Evolutionary conservation across 92 coral and sea anemone genomes (phyloP), one percentile per base, ranked within the genome.

Genomic region (Phenganax subtilis): DNA sequence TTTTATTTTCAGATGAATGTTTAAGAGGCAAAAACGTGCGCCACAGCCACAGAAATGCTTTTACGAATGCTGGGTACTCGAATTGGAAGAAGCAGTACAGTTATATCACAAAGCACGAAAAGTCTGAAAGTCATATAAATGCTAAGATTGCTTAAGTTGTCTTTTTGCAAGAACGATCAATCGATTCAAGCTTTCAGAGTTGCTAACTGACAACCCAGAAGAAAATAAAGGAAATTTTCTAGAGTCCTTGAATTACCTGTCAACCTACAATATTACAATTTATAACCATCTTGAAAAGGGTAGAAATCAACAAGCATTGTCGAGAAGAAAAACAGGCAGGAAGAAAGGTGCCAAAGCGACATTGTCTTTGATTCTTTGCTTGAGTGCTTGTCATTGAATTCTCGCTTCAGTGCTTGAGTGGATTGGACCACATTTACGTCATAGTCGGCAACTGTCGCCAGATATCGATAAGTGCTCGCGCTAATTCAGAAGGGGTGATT

Each of bases 61-160:
- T 72, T 51, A 72, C 58, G 25, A 51, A 51, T 0, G 77, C 56
- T 72, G 77, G 77, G 57, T 72, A 14, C 77, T 72, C 77, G 7
- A 72, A 47, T 15, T 72, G 77, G 58, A 72, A 72, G 77, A 72
- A 72, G 59, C 77, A 72, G 77, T 51, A 72, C 59, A 54, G 59
- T 51, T n/a, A 51, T 51, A 54, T 72, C 28, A n/a, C 28, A 51
- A 54, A 54, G 56, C 77, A 72, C 59, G 57, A 72, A 72, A 72
- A 51, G 58, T 72, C 77, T 27, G 59, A 51, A 72, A 54, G 57
- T 72, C 57, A 72, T 51, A 54, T 54, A 72, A 72, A 72, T 72
- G 77, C 57, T 12, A 72, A 47, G 77, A 54, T 72, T 72, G 57
- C 77, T 54, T 28, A 72, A 54, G 77, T 72, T 51, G 59, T 72